phyloP scores from a whole-genome alignment of 2,113 vertebrate species.

The Galemys pyrenaicus region DNA sequence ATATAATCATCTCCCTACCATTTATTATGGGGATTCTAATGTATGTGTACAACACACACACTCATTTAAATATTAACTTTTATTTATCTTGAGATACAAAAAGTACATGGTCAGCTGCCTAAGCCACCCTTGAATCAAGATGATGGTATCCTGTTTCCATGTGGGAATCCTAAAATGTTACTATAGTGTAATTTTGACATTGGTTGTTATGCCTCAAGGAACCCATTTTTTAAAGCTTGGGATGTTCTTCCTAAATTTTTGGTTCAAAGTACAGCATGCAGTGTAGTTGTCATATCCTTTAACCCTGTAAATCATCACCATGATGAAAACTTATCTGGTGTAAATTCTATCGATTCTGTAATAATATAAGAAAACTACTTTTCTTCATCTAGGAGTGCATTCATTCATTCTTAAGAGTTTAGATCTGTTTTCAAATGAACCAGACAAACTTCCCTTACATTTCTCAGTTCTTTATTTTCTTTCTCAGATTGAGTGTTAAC shows the following conservation, averaged over 20 bases:
- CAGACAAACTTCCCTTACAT: not conserved
- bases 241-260: not conserved
- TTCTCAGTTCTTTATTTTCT: not conserved
- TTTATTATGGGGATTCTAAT: not conserved
- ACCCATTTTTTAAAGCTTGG: not conserved
- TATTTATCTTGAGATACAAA: not conserved
- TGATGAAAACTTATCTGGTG: not conserved
- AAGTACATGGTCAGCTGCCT: not conserved
- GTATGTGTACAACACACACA: not conserved
- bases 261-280: not conserved
- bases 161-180: not conserved
- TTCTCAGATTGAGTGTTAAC: not conserved
- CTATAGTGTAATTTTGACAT: not conserved
- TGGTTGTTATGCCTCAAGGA: not conserved
- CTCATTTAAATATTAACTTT: not conserved
- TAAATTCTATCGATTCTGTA: rapidly evolving
- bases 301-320: not conserved
- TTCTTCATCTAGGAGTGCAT: not conserved
- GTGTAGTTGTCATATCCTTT: not conserved
- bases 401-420: not conserved
- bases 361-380: not conserved
- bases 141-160: not conserved
- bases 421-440: not conserved
- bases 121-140: conserved; percentile 6
- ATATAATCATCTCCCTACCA: not conserved